Percentiles rank a stretch among this genome's conserved stretches.
These are phyloP conservation scores for Euzetes globulus DNA, from an alignment of 2,888 invertebrate species.

Conservation along the genomic window DNA sequence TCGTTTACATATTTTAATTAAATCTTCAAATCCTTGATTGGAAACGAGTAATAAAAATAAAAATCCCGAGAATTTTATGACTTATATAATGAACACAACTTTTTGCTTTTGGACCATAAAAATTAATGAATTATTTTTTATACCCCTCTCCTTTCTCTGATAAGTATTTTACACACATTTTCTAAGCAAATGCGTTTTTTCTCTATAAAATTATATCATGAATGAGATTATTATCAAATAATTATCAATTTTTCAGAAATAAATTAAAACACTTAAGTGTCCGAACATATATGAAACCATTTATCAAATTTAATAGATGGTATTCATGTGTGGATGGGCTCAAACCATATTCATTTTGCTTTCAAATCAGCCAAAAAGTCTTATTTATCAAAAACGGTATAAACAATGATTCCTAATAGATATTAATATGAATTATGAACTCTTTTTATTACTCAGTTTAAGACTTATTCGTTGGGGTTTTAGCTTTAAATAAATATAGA, in stretches of 20 bases:
- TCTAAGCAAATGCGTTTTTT: not conserved
- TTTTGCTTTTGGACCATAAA: too few species aligned
- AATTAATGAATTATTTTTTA: not conserved
- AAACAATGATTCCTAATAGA: too few species aligned
- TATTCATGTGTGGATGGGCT: not conserved
- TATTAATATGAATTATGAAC: too few species aligned
- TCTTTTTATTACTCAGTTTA: too few species aligned
- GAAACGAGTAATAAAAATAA: not conserved
- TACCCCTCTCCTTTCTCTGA: not conserved
- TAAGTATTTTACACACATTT: not conserved
- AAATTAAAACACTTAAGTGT: slow-evolving; percentile 1
- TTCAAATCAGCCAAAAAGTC: too few species aligned
- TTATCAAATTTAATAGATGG: not conserved
- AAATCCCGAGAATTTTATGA: not conserved
- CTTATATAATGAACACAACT: too few species aligned
- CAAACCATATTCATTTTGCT: too few species aligned
- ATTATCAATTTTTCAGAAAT: not conserved
- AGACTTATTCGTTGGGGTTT: too few species aligned
- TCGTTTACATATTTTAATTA: not conserved
- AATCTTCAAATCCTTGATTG: too few species aligned
- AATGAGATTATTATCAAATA: slow-evolving; percentile 5
- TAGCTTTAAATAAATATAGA: too few species aligned
- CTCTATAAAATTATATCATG: not conserved
- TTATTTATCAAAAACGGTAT: too few species aligned
- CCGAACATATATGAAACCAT: not conserved